Conservation (phyloP, 2,797 vertebrate genomes). For the Momotus momota region DNA sequence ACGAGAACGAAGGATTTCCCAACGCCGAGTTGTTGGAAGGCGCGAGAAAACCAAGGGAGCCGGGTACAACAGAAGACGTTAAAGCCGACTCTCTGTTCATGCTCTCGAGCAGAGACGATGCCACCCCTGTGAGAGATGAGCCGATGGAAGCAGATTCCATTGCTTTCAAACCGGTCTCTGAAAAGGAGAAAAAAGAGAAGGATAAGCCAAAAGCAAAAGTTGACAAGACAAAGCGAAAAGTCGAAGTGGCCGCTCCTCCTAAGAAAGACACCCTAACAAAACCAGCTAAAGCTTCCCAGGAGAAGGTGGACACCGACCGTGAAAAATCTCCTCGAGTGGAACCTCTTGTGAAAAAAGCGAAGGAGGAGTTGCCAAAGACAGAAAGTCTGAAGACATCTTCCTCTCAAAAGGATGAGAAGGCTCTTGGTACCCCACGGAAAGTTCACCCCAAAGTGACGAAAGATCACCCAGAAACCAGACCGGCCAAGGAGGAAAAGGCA, state of each 20-base stretch:
- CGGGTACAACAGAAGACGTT: conserved; percentile 75
- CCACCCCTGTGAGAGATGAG: conserved; percentile 95
- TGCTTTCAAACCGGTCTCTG: conserved; percentile 81
- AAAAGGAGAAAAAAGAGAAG: conserved; percentile 88
- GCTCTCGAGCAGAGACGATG: conserved; percentile 88
- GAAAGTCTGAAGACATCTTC: conserved; percentile 77
- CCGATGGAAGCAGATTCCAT: conserved; percentile 92
- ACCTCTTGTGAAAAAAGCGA: conserved; percentile 81
- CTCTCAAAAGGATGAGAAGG: conserved; percentile 84
- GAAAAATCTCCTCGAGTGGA: conserved; percentile 81
- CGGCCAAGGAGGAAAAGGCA: conserved; percentile 79
- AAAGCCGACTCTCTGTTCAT: conserved; percentile 83
- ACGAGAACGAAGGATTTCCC: conserved; percentile 76
- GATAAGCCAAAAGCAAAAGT: conserved; percentile 82
- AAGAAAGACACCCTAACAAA: conserved; percentile 80
- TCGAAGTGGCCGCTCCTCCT: conserved; percentile 65
- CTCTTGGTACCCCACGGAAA: conserved; percentile 79
- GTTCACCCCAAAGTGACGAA: conserved; percentile 80
- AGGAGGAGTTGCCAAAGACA: conserved; percentile 84
- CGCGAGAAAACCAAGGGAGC: conserved; percentile 77
- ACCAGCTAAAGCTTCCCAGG: conserved; percentile 73
- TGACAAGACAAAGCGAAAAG: conserved; percentile 86
- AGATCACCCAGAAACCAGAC: conserved; percentile 80
- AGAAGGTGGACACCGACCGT: conserved; percentile 78
- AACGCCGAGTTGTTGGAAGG: conserved; percentile 80